Percentiles rank a stretch among this genome's conserved stretches.
These are phyloP conservation scores for Scaptomyza caliginosa DNA, from an alignment of 2,888 invertebrate genomes.

Conservation along the genomic window DNA sequence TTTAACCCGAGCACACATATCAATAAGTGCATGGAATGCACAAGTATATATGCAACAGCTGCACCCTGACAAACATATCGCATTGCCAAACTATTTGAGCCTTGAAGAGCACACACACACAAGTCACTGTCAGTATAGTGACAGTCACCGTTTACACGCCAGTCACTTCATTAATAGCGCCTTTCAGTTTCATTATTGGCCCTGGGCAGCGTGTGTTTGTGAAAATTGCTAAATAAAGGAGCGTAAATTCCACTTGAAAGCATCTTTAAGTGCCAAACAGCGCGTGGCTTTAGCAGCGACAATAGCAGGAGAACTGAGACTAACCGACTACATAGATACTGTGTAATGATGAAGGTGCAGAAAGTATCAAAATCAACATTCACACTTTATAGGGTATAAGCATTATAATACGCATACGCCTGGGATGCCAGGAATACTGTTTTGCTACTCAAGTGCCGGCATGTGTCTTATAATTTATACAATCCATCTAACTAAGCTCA, in stretches of 20 bases:
- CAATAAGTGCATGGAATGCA: constrained; percentile 1
- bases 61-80: constrained; percentile 25
- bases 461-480: not conserved
- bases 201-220: constrained; percentile 25
- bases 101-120: constrained; percentile 23
- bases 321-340: constrained; percentile 17
- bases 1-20: constrained; percentile 6
- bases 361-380: not conserved
- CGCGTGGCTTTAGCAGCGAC: constrained; percentile 47
- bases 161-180: constrained; percentile 51
- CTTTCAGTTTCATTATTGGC: constrained; percentile 46
- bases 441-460: constrained; percentile 16
- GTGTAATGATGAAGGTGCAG: not conserved
- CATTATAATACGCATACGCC: constrained; percentile 56
- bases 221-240: constrained; percentile 73
- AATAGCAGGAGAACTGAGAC: not conserved
- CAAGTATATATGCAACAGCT: constrained; percentile 14
- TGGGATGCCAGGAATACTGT: constrained; percentile 39
- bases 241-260: constrained; percentile 61
- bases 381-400: constrained; percentile 16
- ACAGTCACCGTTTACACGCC: constrained; percentile 36
- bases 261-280: constrained; percentile 63
- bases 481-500: not conserved
- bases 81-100: constrained; percentile 26
- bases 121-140: constrained; percentile 32